Evolutionary conservation across 1,140 invertebrate genomes (phyloP).

Genomic region (Eriocheir sinensis): DNA sequence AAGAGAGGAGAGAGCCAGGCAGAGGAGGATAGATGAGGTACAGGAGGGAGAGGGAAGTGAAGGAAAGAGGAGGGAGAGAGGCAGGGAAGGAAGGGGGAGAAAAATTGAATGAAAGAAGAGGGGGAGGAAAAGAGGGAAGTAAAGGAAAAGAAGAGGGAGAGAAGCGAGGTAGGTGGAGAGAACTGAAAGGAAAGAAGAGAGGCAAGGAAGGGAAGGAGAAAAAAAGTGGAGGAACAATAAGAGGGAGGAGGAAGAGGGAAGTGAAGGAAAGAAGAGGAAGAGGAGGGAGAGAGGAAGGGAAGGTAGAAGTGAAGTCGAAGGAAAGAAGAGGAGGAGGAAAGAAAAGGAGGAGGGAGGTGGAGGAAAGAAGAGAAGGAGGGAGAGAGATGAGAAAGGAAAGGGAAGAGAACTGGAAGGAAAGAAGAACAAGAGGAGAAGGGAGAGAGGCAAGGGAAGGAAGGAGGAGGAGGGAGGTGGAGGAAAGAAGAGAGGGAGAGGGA

Average conservation of each 20-base stretch:
- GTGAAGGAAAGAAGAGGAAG: not conserved
- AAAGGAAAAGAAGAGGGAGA: not conserved
- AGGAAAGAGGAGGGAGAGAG: too few relatives aligned
- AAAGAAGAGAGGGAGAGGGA: slow-evolving; percentile 32
- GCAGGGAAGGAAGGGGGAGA: not conserved
- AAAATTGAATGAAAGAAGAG: too few relatives aligned
- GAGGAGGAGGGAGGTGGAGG: slow-evolving; percentile 1
- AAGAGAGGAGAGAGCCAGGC: slow-evolving; percentile 5
- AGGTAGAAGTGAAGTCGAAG: too few relatives aligned
- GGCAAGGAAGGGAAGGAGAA: slow-evolving; percentile 30
- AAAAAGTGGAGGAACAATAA: too few relatives aligned
- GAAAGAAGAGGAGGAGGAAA: not conserved
- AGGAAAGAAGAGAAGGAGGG: slow-evolving; percentile 33
- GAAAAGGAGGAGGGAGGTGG: not conserved
- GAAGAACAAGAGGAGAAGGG: slow-evolving; percentile 15
- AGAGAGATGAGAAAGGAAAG: not conserved
- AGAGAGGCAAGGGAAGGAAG: not conserved
- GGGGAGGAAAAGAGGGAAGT: slow-evolving; percentile 6
- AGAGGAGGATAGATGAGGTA: not conserved
- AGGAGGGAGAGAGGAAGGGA: slow-evolving; percentile 15
- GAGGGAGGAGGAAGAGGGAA: not conserved
- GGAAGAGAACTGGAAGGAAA: not conserved
- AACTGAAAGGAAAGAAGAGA: not conserved
- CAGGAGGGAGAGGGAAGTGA: not conserved
- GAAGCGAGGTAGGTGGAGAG: not conserved